These are phyloP conservation scores for Scaptomyza tumidula DNA, from an alignment of 2,888 invertebrate genomes.

Conservation along the genomic window DNA sequence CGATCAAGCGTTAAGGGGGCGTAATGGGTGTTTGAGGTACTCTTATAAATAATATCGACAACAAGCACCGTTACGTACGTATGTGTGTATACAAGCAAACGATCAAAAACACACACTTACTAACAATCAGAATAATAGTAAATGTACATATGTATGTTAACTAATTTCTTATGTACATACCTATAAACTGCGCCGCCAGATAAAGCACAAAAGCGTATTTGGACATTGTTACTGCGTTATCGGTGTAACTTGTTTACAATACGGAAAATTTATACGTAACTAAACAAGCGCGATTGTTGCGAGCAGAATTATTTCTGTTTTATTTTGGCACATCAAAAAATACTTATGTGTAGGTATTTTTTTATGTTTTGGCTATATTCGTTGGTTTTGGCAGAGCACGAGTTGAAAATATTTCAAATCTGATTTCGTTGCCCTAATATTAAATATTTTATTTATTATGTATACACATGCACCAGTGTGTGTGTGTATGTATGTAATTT, in stretches of 20 bases:
- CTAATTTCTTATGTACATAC: conserved; percentile 54
- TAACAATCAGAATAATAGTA: conserved; percentile 8
- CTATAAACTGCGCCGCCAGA: conserved; percentile 65
- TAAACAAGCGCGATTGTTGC: conserved; percentile 33
- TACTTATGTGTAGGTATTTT: conserved; percentile 23
- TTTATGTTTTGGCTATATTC: conserved; percentile 27
- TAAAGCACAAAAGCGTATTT: conserved; percentile 62
- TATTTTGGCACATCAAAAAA: conserved; percentile 60
- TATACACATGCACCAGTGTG: conserved; percentile 24
- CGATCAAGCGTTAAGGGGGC: conserved; percentile 27
- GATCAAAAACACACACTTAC: not conserved
- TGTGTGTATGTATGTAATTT: conserved; percentile 43
- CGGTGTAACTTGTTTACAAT: conserved; percentile 61
- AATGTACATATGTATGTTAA: conserved; percentile 18
- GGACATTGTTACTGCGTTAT: conserved; percentile 60
- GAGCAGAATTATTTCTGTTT: conserved; percentile 25
- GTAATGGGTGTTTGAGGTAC: not conserved
- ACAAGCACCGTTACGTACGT: conserved; percentile 29
- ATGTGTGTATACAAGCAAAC: conserved; percentile 12
- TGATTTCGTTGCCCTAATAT: conserved; percentile 32
- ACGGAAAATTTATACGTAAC: conserved; percentile 61
- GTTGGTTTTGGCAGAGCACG: conserved; percentile 21
- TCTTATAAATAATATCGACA: conserved; percentile 50
- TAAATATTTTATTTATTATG: conserved; percentile 39
- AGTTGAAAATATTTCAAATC: conserved; percentile 31